phyloP scores from a whole-genome alignment of 2,888 invertebrate genomes.

The Nymphalis polychloros region DNA sequence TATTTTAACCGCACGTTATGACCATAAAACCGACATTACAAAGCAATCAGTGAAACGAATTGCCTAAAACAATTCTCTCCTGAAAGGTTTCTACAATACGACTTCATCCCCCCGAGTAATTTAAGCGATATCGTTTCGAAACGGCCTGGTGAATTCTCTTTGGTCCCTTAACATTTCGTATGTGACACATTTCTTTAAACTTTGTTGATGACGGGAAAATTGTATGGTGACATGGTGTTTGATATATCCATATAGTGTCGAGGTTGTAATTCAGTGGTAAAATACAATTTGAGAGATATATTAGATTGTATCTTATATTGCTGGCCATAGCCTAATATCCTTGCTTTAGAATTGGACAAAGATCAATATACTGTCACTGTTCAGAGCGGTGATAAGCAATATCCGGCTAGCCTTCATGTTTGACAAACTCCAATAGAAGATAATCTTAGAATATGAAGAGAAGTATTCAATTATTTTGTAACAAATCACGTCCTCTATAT shows the following conservation, averaged over 20 bases:
- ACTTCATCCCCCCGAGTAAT: constrained; percentile 55
- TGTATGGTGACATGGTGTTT: too few species aligned
- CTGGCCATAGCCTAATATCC: neutral
- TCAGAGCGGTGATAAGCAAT: too few species aligned
- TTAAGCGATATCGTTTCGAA: constrained; percentile 53
- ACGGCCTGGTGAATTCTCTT: constrained; percentile 49
- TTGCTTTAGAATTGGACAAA: too few species aligned
- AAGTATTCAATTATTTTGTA: too few species aligned
- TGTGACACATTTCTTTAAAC: constrained; percentile 66
- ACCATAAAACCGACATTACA: constrained; percentile 37
- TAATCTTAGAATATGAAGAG: too few species aligned
- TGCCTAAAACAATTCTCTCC: constrained; percentile 42
- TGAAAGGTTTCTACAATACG: constrained; percentile 56
- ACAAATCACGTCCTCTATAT: too few species aligned
- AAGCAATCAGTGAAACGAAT: constrained; percentile 41
- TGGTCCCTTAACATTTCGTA: constrained; percentile 71
- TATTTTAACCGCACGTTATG: constrained; percentile 11
- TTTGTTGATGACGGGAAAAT: constrained; percentile 15
- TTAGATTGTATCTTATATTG: neutral
- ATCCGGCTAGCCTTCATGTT: too few species aligned
- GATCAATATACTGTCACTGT: too few species aligned
- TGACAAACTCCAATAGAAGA: too few species aligned
- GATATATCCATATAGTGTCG: too few species aligned
- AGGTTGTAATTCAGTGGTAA: too few species aligned
- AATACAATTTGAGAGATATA: too few species aligned